phyloP scores from a whole-genome alignment of 2,888 invertebrate genomes.

The Dermolepida albohirtum region DNA sequence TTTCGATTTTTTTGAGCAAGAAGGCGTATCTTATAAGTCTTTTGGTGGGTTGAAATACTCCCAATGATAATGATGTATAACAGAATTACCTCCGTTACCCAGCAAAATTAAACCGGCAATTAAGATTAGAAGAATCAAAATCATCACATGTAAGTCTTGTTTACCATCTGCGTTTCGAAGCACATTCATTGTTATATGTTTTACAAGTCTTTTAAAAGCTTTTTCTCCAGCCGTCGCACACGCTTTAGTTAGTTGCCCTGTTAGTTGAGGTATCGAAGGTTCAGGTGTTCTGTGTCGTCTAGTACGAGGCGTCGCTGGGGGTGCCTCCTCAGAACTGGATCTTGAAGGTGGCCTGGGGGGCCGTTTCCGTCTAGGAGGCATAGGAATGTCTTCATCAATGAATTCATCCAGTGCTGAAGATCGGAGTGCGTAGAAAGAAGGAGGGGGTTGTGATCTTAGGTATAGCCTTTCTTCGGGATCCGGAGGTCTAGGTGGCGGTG shows the following conservation, averaged over 20 bases:
- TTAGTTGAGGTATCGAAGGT: constrained; percentile 76
- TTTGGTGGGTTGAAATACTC: constrained; percentile 89
- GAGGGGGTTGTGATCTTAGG: constrained; percentile 63
- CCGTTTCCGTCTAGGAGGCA: constrained; percentile 67
- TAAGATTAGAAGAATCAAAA: constrained; percentile 82
- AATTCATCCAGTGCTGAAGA: constrained; percentile 60
- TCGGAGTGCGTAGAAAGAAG: constrained; percentile 61
- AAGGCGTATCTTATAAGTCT: constrained; percentile 57
- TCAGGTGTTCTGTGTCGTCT: constrained; percentile 66
- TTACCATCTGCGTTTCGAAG: constrained; percentile 75
- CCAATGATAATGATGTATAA: constrained; percentile 87
- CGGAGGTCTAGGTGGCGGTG: constrained; percentile 57
- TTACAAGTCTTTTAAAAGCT: constrained; percentile 77
- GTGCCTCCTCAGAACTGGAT: constrained; percentile 57
- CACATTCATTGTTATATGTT: constrained; percentile 71
- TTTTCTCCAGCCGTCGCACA: constrained; percentile 75
- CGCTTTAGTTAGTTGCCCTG: constrained; percentile 77
- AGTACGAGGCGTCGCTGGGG: constrained; percentile 47
- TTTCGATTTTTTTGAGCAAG: constrained; percentile 6
- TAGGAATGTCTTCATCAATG: constrained; percentile 61
- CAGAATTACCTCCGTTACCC: constrained; percentile 75
- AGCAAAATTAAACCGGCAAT: constrained; percentile 83
- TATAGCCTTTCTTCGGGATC: constrained; percentile 61
- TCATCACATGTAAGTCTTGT: constrained; percentile 79
- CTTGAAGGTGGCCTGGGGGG: constrained; percentile 59